Base-by-base conservation (phyloP, 2,888 invertebrate species). In the Cheilosia pagana region DNA sequence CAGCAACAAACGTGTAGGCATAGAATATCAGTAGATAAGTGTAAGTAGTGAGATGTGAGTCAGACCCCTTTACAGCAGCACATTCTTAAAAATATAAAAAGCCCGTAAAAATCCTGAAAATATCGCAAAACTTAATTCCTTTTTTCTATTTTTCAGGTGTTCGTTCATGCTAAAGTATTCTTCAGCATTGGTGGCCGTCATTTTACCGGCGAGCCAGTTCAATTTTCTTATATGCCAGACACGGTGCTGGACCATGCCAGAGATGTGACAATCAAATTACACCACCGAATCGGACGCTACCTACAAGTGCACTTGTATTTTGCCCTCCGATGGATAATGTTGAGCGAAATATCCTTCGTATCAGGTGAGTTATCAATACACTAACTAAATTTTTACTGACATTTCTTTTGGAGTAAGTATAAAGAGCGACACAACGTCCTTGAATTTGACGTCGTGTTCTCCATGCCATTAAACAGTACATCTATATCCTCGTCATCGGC, bases 301-400 rank as follows among this genome's bases (percentile, higher is more conserved):
- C 92, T 97, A 87, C 95, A 95, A 92, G 92, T 95, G 89, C 95
- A 96, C 90, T 93, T 97, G 68, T 95, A 95, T 91, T 97, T 96
- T 91, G 95, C 96, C 72, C 94, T 95, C 52, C 93, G 94, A 88
- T 97, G 97, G 97, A 95, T 97, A 90, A 94, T 97, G 93, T 93
- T 97, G 89, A 96, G 96, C 91, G 97, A 97, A 92, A 94, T 97
- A 87, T 94, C 95, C 88, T 97, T 97, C 91, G 94, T 95, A 89
- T 96, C 96, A 88, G 95, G 96, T 96, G 92, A 91, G 89, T 68
- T 25, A 39, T 39, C n/a, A 10, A 12, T 28, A 8, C 7, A 2
- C 28, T 28, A 28, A 28, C 8, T 28, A 28, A 28, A 28, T 28
- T 28, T 1, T 28, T 8, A 28, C 28, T 8, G 28, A 28, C 28